Evolutionary conservation across 2,113 vertebrate genomes (phyloP), one percentile per base, ranked within the genome.

Genomic region (Fukomys damarensis): DNA sequence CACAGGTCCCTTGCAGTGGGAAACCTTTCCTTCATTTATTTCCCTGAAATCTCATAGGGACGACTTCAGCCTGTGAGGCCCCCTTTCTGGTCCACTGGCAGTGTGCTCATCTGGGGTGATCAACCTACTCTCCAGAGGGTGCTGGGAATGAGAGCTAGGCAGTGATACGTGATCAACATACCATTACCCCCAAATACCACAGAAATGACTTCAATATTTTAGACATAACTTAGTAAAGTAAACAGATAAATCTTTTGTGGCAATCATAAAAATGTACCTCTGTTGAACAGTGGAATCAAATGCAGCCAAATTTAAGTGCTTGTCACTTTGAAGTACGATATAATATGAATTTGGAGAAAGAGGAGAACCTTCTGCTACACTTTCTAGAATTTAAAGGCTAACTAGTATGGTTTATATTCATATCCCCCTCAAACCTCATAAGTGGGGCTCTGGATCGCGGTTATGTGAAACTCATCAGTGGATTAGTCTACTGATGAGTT

Each of bases 371-470:
- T 68, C 72, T 97, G 28, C 43, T 66, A 92, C 19, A 66, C 2
- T 77, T 16, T 88, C 86, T 35, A 96, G 72, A 96, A 88, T 97
- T 95, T 96, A 43, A 92, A 88, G 58, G 28, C 49, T 3, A 5
- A 3, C 8, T 43, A 28, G 28, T 77, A 77, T 7, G 12, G 24
- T 22, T 49, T 77, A 17, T 32, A 77, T 7, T 35, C 46, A 49
- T 12, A 28, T 28, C 70, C 11, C 72, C 24, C 16, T 2, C 72
- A 10, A 76, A 26, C 5, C 43, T 77, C 13, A 30, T 8, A 8
- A 2, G 14, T 77, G 43, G 22, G 43, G 28, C 3, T 77, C 41
- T 28, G 30, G 74, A 77, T 77, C 43, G 17, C 32, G 43, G 72
- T 43, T 14, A 6, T 6, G 26, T 3, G 43, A 76, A 26, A 76